Evolutionary conservation across 2,888 invertebrate genomes (phyloP).

Genomic region (Nymphalis c-album): DNA sequence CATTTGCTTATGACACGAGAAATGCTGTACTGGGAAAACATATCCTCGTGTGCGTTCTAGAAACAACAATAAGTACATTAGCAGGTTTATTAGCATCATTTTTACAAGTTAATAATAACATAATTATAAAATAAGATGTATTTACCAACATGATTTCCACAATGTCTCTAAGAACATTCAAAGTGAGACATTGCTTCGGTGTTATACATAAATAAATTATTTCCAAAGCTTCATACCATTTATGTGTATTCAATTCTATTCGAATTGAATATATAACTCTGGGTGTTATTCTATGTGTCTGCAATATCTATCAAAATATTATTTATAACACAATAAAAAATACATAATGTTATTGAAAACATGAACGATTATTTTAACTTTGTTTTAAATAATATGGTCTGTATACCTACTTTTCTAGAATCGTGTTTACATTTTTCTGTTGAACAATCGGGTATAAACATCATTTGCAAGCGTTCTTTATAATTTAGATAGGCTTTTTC

Average conservation of each 20-base stretch:
- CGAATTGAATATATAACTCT: slow-evolving; percentile 37
- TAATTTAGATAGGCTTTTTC: slow-evolving; percentile 57
- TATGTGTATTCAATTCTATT: slow-evolving; percentile 63
- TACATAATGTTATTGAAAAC: no score
- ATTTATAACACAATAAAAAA: no score
- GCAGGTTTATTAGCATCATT: background rate
- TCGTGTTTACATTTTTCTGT: slow-evolving; percentile 35
- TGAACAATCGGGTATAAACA: slow-evolving; percentile 59
- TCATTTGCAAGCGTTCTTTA: slow-evolving; percentile 54
- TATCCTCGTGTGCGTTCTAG: slow-evolving; percentile 73
- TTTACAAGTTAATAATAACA: no score
- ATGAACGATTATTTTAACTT: no score
- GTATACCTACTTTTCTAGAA: slow-evolving; percentile 11
- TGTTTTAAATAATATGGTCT: background rate
- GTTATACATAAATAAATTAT: slow-evolving; percentile 62
- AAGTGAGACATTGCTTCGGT: slow-evolving; percentile 61
- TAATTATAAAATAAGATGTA: slow-evolving; percentile 19
- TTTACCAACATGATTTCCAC: slow-evolving; percentile 74
- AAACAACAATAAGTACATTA: slow-evolving; percentile 42
- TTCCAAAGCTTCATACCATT: slow-evolving; percentile 73
- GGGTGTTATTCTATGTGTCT: background rate
- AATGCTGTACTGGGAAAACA: slow-evolving; percentile 51
- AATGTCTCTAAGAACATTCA: slow-evolving; percentile 60
- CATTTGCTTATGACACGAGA: slow-evolving; percentile 61
- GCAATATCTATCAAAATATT: background rate